Base-by-base conservation (phyloP, 2,888 invertebrate genomes). In the Drosophila tripunctata region DNA sequence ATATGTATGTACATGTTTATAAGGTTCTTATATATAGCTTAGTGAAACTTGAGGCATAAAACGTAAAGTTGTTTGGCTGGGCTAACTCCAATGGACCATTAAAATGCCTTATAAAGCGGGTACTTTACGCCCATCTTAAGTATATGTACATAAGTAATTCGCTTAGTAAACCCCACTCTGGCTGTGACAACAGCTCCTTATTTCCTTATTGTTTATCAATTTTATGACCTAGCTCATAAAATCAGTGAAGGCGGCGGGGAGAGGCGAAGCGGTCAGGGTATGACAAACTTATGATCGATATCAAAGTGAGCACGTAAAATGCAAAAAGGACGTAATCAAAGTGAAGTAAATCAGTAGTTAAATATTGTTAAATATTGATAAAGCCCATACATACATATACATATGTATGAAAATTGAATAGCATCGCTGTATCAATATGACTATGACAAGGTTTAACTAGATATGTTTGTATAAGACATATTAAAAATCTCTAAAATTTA, bases 201-300 rank as follows among this genome's bases (percentile, higher is more conserved):
- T 63, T 66, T 61, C 57, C 60, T 65, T 78, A 72, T 81, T 81
- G 81, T 75, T 75, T 65, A 81, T 78, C 78, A 81, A 78, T 78
- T 78, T 78, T 72, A 81, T 48, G 78, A 44, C 35, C 12, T 15
- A 4, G 45, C 17, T 62, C 15, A 68, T 58, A 76, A 79, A 75
- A 19, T 31, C 12, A 3, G n/a, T n/a, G n/a, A n/a, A n/a, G n/a
- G n/a, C 19, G 35, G 21, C 12, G 12, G 0, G 0, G 3, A 7
- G 14, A 2, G 1, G n/a, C 3, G 6, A 5, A 8, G 2, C 4
- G 7, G n/a, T 14, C 12, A 40, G 15, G 14, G 10, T 1, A 24
- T n/a, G 8, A 4, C 47, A 21, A 36, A 38, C 38, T 45, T 30
- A 45, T 19, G 33, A 12, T 4, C 14, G 6, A 54, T 55, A 54